These are phyloP conservation scores for Crocodylus rhombifer DNA, from an alignment of 2,797 vertebrate species.

Conservation along the genomic window DNA sequence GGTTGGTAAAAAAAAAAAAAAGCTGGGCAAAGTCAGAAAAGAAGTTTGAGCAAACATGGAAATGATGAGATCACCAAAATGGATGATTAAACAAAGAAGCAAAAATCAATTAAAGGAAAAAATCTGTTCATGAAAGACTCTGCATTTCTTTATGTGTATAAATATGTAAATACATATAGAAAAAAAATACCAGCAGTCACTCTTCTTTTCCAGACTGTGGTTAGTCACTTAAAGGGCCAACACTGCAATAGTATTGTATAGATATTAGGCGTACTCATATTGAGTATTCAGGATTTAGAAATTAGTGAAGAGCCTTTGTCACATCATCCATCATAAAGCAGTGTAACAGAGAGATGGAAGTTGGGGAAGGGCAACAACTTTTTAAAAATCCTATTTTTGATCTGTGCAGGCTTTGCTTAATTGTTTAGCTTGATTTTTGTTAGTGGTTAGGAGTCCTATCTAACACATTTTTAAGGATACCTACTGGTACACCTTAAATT, in stretches of 20 bases:
- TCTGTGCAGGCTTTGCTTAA: neutral
- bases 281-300: neutral
- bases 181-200: neutral
- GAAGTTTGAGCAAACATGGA: neutral
- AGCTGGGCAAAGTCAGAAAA: neutral
- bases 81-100: neutral
- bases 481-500: neutral
- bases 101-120: neutral
- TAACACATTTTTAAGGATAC: neutral
- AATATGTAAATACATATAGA: neutral
- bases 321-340: neutral
- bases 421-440: constrained; percentile 28
- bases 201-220: neutral
- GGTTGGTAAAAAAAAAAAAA: neutral
- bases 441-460: neutral
- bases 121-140: neutral
- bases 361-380: neutral
- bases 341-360: neutral
- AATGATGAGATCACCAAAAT: neutral
- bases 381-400: neutral
- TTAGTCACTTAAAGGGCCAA: neutral
- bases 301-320: neutral
- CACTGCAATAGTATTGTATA: neutral
- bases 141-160: neutral
- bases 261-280: neutral